Conservation (phyloP, 2,797 vertebrate species). For the Denticeps clupeoides region DNA sequence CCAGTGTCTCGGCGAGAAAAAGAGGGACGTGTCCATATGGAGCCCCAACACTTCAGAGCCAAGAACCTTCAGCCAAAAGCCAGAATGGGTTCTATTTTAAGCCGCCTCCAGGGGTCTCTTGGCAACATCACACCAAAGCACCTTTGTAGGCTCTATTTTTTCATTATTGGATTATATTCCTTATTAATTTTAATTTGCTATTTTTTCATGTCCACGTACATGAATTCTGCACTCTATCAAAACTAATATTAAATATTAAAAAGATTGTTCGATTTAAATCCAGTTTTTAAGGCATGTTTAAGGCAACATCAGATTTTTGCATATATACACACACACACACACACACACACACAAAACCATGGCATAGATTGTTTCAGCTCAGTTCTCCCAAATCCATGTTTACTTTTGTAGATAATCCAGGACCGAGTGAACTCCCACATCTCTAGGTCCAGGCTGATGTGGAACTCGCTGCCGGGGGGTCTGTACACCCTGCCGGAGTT, state of each 20-base stretch:
- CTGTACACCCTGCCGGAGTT: conserved; percentile 63
- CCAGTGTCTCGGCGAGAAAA: neutral
- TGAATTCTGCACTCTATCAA: too few species aligned
- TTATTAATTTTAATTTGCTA: too few species aligned
- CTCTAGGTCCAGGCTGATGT: conserved; percentile 58
- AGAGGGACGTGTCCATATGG: neutral
- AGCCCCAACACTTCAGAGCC: neutral
- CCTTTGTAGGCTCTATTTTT: conserved; percentile 37
- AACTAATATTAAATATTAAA: too few species aligned
- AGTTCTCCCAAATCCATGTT: too few species aligned
- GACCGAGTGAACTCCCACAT: conserved; percentile 57
- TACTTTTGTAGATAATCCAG: conserved; percentile 58
- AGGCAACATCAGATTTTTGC: too few species aligned
- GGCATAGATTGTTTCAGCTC: too few species aligned
- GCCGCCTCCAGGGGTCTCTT: neutral
- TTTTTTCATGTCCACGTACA: too few species aligned
- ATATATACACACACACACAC: too few species aligned
- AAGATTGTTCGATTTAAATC: too few species aligned
- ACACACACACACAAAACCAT: too few species aligned
- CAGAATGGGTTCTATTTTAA: neutral
- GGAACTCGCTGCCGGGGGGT: conserved; percentile 64
- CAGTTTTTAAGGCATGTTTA: too few species aligned
- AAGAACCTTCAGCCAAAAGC: conserved; percentile 1
- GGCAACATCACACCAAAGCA: neutral
- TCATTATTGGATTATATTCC: too few species aligned